Percentiles rank a stretch among this genome's conserved stretches.
Conservation (phyloP, 2,113 vertebrate genomes). For the Dromas ardeola region DNA sequence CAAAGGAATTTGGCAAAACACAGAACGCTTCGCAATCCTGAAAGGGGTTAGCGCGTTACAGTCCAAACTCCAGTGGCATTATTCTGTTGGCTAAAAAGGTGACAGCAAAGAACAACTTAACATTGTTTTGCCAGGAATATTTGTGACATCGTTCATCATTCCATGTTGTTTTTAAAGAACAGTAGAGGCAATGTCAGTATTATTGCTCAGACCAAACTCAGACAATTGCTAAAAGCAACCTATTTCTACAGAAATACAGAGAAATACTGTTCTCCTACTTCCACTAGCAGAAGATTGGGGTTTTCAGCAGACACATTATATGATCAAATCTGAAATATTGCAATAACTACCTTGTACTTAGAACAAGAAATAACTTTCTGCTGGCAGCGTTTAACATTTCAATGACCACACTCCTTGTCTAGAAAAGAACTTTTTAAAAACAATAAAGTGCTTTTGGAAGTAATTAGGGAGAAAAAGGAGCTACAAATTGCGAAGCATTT, state of each 20-base stretch:
- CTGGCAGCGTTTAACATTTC: neutral
- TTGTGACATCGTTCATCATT: neutral
- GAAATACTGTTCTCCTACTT: neutral
- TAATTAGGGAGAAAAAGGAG: neutral
- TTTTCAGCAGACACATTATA: neutral
- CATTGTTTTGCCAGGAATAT: neutral
- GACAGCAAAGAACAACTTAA: neutral
- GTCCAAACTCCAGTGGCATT: neutral
- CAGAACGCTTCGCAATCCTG: neutral
- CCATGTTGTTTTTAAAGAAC: neutral
- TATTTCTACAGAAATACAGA: neutral
- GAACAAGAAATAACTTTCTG: neutral
- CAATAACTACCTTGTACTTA: conserved; percentile 15
- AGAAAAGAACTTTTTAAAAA: neutral
- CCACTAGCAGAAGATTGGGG: neutral
- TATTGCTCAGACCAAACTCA: neutral
- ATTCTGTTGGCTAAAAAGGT: neutral
- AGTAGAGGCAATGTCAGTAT: neutral
- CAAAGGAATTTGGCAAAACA: neutral
- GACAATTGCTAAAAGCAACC: neutral
- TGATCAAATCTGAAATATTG: neutral
- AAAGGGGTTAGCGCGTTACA: neutral
- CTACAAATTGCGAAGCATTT: neutral
- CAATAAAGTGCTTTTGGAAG: neutral
- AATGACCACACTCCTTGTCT: neutral